A percentile compares a stretch with the other conserved stretches of the same genome.
Evolutionary conservation across 2,113 vertebrate genomes (phyloP).

Genomic region (Stictonetta naevosa): DNA sequence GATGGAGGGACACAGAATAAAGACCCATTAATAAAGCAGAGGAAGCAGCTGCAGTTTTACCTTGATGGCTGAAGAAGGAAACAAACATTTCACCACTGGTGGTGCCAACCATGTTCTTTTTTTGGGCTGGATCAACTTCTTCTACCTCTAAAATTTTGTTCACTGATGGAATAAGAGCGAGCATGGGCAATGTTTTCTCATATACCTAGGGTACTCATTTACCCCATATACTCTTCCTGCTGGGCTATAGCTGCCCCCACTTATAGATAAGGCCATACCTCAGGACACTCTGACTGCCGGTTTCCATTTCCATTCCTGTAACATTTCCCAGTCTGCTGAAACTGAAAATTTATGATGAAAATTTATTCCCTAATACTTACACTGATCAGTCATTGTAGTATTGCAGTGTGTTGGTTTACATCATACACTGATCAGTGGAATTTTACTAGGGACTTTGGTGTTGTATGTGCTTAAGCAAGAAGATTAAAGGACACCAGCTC

Average conservation of each 20-base stretch:
- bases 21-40: background rate
- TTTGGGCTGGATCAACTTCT: background rate
- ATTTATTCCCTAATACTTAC: background rate
- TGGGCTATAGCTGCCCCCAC: background rate
- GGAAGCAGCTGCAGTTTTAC: background rate
- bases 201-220: background rate
- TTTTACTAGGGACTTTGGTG: background rate
- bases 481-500: background rate
- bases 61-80: background rate
- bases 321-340: background rate
- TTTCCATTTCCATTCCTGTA: background rate
- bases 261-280: background rate
- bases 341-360: background rate
- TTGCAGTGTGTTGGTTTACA: background rate
- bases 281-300: background rate
- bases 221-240: background rate
- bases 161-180: fast-evolving
- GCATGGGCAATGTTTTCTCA: background rate
- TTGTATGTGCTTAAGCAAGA: background rate
- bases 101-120: background rate
- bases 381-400: background rate
- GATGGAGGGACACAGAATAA: background rate
- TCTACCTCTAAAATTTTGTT: background rate
- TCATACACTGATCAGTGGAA: background rate
- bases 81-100: background rate